Percentiles rank a stretch among this genome's conserved stretches.
phyloP scores from a whole-genome alignment of 1,140 invertebrate genomes.

The Andrena cerasifolii region DNA sequence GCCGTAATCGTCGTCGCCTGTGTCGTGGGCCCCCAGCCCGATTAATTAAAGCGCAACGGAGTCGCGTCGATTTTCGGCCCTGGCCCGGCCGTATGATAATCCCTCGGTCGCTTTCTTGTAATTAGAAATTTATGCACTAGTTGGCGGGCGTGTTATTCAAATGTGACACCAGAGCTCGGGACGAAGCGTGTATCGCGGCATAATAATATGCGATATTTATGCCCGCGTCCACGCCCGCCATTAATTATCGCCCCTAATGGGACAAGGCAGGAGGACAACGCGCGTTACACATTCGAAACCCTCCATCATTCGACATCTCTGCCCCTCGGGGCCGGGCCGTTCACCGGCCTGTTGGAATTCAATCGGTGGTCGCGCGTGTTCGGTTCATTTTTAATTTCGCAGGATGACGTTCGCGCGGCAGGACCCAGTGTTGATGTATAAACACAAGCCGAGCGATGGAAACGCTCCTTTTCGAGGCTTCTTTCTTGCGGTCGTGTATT shows the following conservation, averaged over 20 bases:
- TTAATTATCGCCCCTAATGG: conserved; percentile 78
- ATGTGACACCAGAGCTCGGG: conserved; percentile 77
- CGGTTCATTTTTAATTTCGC: no score
- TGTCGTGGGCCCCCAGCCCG: conserved; percentile 24
- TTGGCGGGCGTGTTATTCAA: conserved; percentile 79
- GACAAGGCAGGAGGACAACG: conserved; percentile 59
- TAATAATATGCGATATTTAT: conserved; percentile 74
- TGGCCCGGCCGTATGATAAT: conserved; percentile 28
- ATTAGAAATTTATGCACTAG: conserved; percentile 82
- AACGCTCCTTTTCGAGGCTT: no score
- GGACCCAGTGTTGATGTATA: no score
- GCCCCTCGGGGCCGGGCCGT: neutral
- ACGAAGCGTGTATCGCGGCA: conserved; percentile 61
- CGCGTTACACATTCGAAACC: conserved; percentile 53
- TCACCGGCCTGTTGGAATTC: no score
- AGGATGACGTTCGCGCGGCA: no score
- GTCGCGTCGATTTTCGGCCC: conserved; percentile 25
- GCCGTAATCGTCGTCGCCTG: conserved; percentile 43
- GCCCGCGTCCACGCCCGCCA: conserved; percentile 62
- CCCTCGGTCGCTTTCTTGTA: conserved; percentile 75
- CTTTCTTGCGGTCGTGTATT: no score
- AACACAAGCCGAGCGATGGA: no score
- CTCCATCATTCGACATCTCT: conserved; percentile 31
- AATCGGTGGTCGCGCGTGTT: no score
- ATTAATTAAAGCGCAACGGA: conserved; percentile 42